Conservation (phyloP, 1,140 invertebrate genomes). For the Intoshia linei region DNA sequence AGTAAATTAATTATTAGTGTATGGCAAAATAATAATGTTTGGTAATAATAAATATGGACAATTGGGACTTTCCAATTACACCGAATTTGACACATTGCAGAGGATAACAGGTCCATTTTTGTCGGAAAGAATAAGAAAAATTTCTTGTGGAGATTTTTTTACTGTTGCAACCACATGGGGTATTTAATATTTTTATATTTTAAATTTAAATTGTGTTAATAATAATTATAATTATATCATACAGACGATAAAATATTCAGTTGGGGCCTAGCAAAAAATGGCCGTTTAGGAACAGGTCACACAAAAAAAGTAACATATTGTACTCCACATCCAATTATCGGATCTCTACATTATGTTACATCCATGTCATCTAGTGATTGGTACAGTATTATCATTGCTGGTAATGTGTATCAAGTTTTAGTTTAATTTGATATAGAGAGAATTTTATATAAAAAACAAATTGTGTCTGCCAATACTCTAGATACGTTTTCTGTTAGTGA, state of each 20-base stretch:
- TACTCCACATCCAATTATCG: conserved; percentile 18
- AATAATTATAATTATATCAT: not conserved
- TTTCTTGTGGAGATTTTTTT: conserved; percentile 32
- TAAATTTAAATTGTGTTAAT: not conserved
- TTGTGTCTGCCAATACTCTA: no score
- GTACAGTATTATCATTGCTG: conserved; percentile 20
- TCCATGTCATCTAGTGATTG: conserved; percentile 12
- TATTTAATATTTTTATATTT: not conserved
- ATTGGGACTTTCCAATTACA: conserved; percentile 27
- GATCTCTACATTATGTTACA: conserved; percentile 16
- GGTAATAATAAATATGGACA: conserved; percentile 33
- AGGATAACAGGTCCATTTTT: conserved; percentile 26
- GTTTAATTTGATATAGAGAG: no score
- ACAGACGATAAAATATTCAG: conserved; percentile 19
- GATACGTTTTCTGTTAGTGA: no score
- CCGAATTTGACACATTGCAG: conserved; percentile 23
- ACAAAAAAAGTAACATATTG: conserved; percentile 10
- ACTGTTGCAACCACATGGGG: conserved; percentile 31
- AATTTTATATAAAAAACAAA: no score
- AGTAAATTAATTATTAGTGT: conserved; percentile 18
- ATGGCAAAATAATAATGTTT: conserved; percentile 32
- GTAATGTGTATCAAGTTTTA: no score
- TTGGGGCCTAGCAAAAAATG: conserved; percentile 19
- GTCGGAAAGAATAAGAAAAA: conserved; percentile 15
- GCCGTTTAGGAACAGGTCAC: conserved; percentile 13